These are phyloP conservation scores for Drosophila peninsularis DNA, from an alignment of 2,888 invertebrate species.

Conservation along the genomic window DNA sequence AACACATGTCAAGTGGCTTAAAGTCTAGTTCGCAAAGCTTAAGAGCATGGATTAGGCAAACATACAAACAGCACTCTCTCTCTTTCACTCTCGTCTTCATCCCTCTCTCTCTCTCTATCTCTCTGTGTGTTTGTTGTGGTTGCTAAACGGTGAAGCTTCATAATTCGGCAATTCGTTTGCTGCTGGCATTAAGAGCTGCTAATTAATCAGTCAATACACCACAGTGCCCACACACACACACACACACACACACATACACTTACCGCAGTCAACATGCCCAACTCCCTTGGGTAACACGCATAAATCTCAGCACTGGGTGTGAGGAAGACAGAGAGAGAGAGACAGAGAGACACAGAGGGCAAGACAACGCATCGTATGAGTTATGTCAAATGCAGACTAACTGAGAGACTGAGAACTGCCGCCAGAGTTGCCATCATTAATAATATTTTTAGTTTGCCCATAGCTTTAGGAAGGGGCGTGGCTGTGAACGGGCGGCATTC, in stretches of 20 bases:
- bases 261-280: background rate
- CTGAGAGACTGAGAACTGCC: slow-evolving; percentile 50
- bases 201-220: slow-evolving; percentile 67
- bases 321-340: background rate
- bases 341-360: background rate
- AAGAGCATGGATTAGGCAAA: slow-evolving; percentile 19
- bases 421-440: slow-evolving; percentile 66
- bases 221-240: slow-evolving; percentile 11
- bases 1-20: slow-evolving; percentile 55
- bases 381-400: slow-evolving; percentile 66
- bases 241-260: background rate
- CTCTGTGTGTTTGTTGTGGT: slow-evolving; percentile 6
- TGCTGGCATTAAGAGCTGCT: slow-evolving; percentile 61
- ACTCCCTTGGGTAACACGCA: slow-evolving; percentile 11
- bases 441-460: slow-evolving; percentile 68
- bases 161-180: slow-evolving; percentile 64
- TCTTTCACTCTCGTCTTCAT: background rate
- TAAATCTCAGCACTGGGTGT: slow-evolving; percentile 37
- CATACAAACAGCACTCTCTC: slow-evolving; percentile 3
- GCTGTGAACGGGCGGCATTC: background rate
- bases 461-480: background rate
- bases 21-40: slow-evolving; percentile 27
- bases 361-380: slow-evolving; percentile 73
- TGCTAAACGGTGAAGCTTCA: slow-evolving; percentile 39
- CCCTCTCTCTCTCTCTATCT: slow-evolving; percentile 2